phyloP scores from a whole-genome alignment of 2,797 vertebrate species.

The Harpagifer antarcticus region DNA sequence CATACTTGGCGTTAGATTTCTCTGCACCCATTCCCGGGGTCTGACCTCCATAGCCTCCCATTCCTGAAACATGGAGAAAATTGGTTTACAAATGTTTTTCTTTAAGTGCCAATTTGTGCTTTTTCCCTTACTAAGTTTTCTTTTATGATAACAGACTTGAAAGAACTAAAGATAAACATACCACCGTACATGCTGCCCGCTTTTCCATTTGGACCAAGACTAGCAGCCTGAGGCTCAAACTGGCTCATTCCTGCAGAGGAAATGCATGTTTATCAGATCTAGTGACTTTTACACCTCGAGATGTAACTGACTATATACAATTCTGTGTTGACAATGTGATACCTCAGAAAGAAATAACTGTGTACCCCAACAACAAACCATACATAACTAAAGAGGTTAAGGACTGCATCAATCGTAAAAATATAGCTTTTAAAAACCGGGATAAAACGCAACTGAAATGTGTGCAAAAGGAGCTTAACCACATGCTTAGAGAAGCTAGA shows the following conservation, averaged over 20 bases:
- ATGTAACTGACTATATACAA: too few relatives aligned
- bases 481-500: too few relatives aligned
- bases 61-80: constrained; percentile 56
- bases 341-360: too few relatives aligned
- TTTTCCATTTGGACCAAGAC: constrained; percentile 65
- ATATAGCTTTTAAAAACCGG: too few relatives aligned
- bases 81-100: neutral
- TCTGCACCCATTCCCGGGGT: constrained; percentile 50
- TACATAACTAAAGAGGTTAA: too few relatives aligned
- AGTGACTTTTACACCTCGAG: neutral
- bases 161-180: constrained; percentile 30
- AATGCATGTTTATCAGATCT: neutral
- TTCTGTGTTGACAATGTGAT: too few relatives aligned
- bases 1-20: constrained; percentile 71
- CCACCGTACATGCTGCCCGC: constrained; percentile 59
- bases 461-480: too few relatives aligned
- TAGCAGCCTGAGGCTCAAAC: constrained; percentile 70
- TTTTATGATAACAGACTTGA: neutral
- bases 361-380: too few relatives aligned
- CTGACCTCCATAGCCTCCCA: constrained; percentile 65
- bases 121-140: neutral
- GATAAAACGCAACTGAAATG: too few relatives aligned
- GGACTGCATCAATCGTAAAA: too few relatives aligned
- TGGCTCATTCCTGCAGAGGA: constrained; percentile 66
- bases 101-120: neutral